phyloP scores from a whole-genome alignment of 2,888 invertebrate genomes.

The Epistrophe eligans region DNA sequence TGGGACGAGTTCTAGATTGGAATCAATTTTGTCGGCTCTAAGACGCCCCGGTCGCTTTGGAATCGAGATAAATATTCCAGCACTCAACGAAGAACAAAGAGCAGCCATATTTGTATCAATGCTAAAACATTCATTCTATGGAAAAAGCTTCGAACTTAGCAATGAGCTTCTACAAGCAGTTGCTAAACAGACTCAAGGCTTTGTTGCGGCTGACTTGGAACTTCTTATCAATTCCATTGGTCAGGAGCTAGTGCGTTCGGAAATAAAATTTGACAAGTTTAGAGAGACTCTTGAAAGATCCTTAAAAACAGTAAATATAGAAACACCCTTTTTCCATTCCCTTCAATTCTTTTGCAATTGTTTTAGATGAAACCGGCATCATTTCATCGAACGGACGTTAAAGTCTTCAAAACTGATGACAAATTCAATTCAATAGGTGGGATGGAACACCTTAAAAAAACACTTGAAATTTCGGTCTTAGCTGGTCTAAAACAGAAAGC shows the following conservation, averaged over 20 bases:
- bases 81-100: slow-evolving; percentile 84
- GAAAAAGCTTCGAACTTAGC: slow-evolving; percentile 52
- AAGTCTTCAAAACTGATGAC: slow-evolving; percentile 82
- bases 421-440: slow-evolving; percentile 86
- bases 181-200: slow-evolving; percentile 85
- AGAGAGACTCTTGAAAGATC: slow-evolving; percentile 18
- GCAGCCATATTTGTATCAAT: slow-evolving; percentile 82
- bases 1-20: slow-evolving; percentile 85
- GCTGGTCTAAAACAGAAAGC: slow-evolving; percentile 86
- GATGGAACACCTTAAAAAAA: slow-evolving; percentile 84
- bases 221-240: slow-evolving; percentile 83
- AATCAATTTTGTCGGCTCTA: slow-evolving; percentile 84
- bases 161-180: slow-evolving; percentile 78
- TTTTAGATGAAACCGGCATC: slow-evolving; percentile 80
- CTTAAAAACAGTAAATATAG: slow-evolving; percentile 56
- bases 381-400: slow-evolving; percentile 84
- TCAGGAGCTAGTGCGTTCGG: slow-evolving; percentile 76
- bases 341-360: neutral
- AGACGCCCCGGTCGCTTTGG: slow-evolving; percentile 86
- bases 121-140: slow-evolving; percentile 74
- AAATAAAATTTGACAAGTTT: slow-evolving; percentile 7
- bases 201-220: slow-evolving; percentile 85
- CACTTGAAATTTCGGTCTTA: slow-evolving; percentile 85
- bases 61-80: slow-evolving; percentile 85
- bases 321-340: neutral